Base-by-base conservation (phyloP, 1,140 invertebrate genomes). In the Anagrus nilaparvatae region DNA sequence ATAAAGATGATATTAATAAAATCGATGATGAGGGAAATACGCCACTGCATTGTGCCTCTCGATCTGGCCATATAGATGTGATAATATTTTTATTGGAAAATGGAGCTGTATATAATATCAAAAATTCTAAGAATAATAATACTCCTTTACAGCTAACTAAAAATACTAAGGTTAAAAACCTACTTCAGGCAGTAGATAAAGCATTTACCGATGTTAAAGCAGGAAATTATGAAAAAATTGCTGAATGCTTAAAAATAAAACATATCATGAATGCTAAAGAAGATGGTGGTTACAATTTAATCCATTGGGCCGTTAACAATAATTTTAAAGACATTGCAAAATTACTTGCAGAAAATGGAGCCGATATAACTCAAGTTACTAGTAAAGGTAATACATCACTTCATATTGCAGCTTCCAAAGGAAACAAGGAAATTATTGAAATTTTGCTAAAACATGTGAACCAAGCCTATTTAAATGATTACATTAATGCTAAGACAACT, bases 41-140 rank as follows among this genome's bases (percentile, higher is more conserved):
- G 5, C 75, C 77, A 17, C 59, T 84, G 4, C 82, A 84, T 53
- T 75, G 74, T 47, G 78, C 78, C n/a, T n/a, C n/a, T n/a, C n/a
- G n/a, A n/a, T n/a, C n/a, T n/a, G 8, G 71, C 81, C n/a, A n/a
- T n/a, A n/a, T n/a, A n/a, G n/a, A n/a, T n/a, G n/a, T n/a, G n/a
- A n/a, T n/a, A n/a, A n/a, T n/a, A n/a, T n/a, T n/a, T n/a, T n/a
- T n/a, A n/a, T n/a, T n/a, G n/a, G n/a, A n/a, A n/a, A n/a, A n/a
- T n/a, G n/a, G n/a, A n/a, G n/a, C n/a, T n/a, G n/a, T n/a, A n/a
- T n/a, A n/a, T n/a, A n/a, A n/a, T n/a, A n/a, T n/a, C n/a, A n/a
- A n/a, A n/a, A n/a, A n/a, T n/a, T n/a, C n/a, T n/a, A n/a, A n/a
- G n/a, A n/a, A n/a, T n/a, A n/a, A 3, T 77, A 81, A 51, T 50